Percentiles rank a stretch among this genome's conserved stretches.
phyloP scores from a whole-genome alignment of 2,888 invertebrate species.

The Hemithea aestivaria region DNA sequence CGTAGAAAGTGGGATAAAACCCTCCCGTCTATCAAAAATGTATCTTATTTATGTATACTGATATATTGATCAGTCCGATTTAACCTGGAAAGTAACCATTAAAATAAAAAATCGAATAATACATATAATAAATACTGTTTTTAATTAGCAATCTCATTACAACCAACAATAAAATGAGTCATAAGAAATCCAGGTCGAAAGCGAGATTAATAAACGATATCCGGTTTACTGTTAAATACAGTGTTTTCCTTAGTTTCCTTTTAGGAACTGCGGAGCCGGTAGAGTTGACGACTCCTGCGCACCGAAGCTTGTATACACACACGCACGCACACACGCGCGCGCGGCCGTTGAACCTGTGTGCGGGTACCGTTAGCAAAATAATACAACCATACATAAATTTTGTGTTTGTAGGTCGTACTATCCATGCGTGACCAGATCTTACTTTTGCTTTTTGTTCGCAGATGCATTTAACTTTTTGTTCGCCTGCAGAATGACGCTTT shows the following conservation, averaged over 20 bases:
- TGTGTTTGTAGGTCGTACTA: slow-evolving; percentile 40
- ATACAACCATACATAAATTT: slow-evolving; percentile 11
- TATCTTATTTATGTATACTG: too few relatives aligned
- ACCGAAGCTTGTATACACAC: slow-evolving; percentile 29
- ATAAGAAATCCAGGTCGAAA: too few relatives aligned
- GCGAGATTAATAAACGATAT: too few relatives aligned
- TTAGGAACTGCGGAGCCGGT: slow-evolving; percentile 9
- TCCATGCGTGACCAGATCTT: slow-evolving; percentile 11
- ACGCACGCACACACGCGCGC: slow-evolving; percentile 28
- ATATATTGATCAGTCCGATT: too few relatives aligned
- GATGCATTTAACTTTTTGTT: slow-evolving; percentile 14
- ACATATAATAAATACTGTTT: too few relatives aligned
- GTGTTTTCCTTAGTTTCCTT: slow-evolving; percentile 15
- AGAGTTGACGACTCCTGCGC: slow-evolving; percentile 51
- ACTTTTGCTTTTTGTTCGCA: slow-evolving; percentile 21
- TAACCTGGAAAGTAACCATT: too few relatives aligned
- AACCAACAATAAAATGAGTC: too few relatives aligned
- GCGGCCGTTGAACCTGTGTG: slow-evolving; percentile 47
- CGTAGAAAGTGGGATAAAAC: too few relatives aligned
- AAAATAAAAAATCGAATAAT: too few relatives aligned
- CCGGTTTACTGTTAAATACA: background rate
- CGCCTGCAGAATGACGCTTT: slow-evolving; percentile 4
- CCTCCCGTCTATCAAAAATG: too few relatives aligned
- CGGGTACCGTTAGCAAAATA: slow-evolving; percentile 65
- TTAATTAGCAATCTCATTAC: too few relatives aligned